Percentiles rank a stretch among this genome's conserved stretches.
phyloP scores from a whole-genome alignment of 2,888 invertebrate species.

The Dasysyrphus albostriatus region DNA sequence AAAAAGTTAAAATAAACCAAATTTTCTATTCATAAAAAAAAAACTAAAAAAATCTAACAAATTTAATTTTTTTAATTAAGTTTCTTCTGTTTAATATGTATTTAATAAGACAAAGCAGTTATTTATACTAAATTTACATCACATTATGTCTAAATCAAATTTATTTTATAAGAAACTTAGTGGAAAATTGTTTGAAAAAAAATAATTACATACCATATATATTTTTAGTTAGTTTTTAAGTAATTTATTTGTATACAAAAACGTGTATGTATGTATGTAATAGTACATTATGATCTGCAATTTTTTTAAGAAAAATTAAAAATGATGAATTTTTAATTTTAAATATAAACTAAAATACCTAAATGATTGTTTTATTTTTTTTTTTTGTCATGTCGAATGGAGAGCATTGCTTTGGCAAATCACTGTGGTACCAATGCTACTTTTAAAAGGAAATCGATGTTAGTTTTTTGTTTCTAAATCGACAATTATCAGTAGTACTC shows the following conservation, averaged over 20 bases:
- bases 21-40: background rate
- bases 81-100: background rate
- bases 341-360: slow-evolving; percentile 37
- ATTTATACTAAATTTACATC: slow-evolving; percentile 63
- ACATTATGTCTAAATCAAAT: slow-evolving; percentile 55
- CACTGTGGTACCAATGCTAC: no score
- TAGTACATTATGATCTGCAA: slow-evolving; percentile 52
- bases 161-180: slow-evolving; percentile 40
- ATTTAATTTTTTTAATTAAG: background rate
- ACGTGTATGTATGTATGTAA: slow-evolving; percentile 36
- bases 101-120: slow-evolving; percentile 37
- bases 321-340: slow-evolving; percentile 40
- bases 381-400: background rate
- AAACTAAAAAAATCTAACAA: background rate
- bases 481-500: no score
- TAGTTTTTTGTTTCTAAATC: no score
- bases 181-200: slow-evolving; percentile 40
- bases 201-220: background rate
- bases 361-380: no score
- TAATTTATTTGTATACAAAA: slow-evolving; percentile 74
- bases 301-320: slow-evolving; percentile 52
- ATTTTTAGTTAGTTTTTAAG: slow-evolving; percentile 59
- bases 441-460: no score
- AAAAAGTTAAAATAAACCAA: background rate
- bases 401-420: background rate